phyloP scores from a whole-genome alignment of 1,140 invertebrate species.

The Nasonia giraulti region DNA sequence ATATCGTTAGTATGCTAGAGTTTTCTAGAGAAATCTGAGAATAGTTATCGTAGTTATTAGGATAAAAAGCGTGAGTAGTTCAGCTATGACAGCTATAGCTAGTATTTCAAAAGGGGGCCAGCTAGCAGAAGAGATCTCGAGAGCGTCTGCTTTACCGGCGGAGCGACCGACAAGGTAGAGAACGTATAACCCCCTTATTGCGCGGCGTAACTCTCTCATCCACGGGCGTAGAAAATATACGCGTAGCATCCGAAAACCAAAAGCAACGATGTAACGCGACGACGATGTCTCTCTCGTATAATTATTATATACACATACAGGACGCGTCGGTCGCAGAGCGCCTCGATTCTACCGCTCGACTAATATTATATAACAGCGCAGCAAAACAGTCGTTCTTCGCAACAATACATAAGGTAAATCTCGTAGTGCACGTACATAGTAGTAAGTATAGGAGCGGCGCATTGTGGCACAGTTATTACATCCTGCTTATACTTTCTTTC shows the following conservation, averaged over 20 bases:
- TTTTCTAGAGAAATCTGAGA: not conserved
- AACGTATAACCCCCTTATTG: no score
- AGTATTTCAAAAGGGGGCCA: not conserved
- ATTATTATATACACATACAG: not conserved
- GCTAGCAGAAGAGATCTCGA: not conserved
- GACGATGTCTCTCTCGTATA: not conserved
- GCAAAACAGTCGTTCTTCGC: not conserved
- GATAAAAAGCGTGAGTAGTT: not conserved
- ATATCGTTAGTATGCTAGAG: not conserved
- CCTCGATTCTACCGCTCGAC: conserved; percentile 30
- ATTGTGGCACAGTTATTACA: conserved; percentile 25
- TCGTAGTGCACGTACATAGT: not conserved
- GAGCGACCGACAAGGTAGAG: no score
- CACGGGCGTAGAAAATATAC: no score
- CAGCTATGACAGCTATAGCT: not conserved
- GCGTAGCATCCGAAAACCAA: no score
- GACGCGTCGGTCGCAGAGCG: conserved; percentile 22
- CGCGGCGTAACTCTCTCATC: no score
- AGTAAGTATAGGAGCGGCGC: not conserved
- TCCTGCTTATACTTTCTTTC: conserved; percentile 1
- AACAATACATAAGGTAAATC: conserved; percentile 8
- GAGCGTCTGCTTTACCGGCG: not conserved
- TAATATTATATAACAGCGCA: not conserved
- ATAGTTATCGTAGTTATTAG: not conserved
- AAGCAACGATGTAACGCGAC: no score